Evolutionary conservation across 2,888 invertebrate genomes (phyloP).

Genomic region (Chrysolina haemoptera): DNA sequence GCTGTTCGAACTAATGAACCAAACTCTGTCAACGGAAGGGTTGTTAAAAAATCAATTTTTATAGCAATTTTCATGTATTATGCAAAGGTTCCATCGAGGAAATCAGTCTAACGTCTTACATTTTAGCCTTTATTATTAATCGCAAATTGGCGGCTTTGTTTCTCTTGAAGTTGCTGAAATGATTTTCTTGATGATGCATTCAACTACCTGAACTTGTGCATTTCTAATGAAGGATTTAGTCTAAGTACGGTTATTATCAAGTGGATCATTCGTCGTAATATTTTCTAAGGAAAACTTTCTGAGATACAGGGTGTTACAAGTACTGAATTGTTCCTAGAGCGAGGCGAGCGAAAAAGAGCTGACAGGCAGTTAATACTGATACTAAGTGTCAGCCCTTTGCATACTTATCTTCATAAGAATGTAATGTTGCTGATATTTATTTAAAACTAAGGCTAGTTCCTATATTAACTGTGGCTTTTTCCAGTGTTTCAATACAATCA

Average conservation of each 20-base stretch:
- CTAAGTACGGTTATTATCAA: not conserved
- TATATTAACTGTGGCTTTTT: too few species aligned
- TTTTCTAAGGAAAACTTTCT: not conserved
- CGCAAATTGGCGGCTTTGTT: slow-evolving; percentile 31
- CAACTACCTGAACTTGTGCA: slow-evolving; percentile 24
- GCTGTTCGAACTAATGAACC: slow-evolving; percentile 27
- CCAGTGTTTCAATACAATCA: too few species aligned
- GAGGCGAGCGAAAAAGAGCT: too few species aligned
- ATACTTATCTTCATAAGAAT: too few species aligned
- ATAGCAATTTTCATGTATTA: slow-evolving; percentile 43
- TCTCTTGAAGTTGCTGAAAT: slow-evolving; percentile 32
- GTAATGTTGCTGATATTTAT: too few species aligned
- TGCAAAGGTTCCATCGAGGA: slow-evolving; percentile 37
- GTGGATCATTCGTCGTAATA: not conserved
- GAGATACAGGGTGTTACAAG: too few species aligned
- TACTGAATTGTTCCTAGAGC: too few species aligned
- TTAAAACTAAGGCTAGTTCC: too few species aligned
- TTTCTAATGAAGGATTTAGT: not conserved
- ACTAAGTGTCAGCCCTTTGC: too few species aligned
- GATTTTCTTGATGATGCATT: slow-evolving; percentile 37
- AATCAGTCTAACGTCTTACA: slow-evolving; percentile 41
- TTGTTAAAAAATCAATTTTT: slow-evolving; percentile 44
- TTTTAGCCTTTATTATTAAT: slow-evolving; percentile 41
- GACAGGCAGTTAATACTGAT: too few species aligned
- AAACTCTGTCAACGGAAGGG: slow-evolving; percentile 7